Evolutionary conservation across 2,888 invertebrate genomes (phyloP).

Genomic region (Agrotis clavis): DNA sequence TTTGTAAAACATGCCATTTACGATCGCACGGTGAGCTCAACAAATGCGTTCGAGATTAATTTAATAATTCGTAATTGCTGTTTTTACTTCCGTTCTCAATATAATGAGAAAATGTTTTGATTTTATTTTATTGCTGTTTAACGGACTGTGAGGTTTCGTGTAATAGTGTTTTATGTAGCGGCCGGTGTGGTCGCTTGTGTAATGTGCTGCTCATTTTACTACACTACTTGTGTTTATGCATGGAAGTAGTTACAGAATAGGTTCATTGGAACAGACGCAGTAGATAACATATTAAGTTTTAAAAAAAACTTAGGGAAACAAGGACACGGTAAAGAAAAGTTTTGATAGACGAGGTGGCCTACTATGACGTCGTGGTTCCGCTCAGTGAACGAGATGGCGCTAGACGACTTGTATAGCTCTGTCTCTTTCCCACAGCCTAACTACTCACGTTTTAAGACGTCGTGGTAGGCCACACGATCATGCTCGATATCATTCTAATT

Average conservation of each 20-base stretch:
- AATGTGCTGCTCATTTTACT: conserved; percentile 16
- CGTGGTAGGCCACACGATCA: too few relatives aligned
- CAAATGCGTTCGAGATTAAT: conserved; percentile 77
- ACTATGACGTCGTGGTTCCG: too few relatives aligned
- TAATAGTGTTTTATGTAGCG: conserved; percentile 65
- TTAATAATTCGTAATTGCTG: conserved; percentile 84
- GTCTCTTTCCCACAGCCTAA: too few relatives aligned
- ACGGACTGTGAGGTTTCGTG: conserved; percentile 61
- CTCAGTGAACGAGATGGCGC: too few relatives aligned
- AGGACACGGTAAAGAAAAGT: too few relatives aligned
- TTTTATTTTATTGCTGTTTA: conserved; percentile 71
- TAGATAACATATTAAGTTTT: too few relatives aligned
- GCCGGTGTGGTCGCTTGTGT: conserved; percentile 59
- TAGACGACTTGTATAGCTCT: too few relatives aligned
- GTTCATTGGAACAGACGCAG: too few relatives aligned
- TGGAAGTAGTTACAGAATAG: background rate
- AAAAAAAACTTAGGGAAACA: too few relatives aligned
- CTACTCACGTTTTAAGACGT: too few relatives aligned
- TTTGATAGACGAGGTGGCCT: too few relatives aligned
- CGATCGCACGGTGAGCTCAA: conserved; percentile 72
- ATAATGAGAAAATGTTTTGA: conserved; percentile 78
- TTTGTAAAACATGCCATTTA: conserved; percentile 79
- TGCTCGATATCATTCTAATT: too few relatives aligned
- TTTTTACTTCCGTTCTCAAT: conserved; percentile 77
- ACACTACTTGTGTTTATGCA: background rate